These are phyloP conservation scores for Salvelinus sp. DNA, from an alignment of 2,113 vertebrate genomes.

Conservation along the genomic window DNA sequence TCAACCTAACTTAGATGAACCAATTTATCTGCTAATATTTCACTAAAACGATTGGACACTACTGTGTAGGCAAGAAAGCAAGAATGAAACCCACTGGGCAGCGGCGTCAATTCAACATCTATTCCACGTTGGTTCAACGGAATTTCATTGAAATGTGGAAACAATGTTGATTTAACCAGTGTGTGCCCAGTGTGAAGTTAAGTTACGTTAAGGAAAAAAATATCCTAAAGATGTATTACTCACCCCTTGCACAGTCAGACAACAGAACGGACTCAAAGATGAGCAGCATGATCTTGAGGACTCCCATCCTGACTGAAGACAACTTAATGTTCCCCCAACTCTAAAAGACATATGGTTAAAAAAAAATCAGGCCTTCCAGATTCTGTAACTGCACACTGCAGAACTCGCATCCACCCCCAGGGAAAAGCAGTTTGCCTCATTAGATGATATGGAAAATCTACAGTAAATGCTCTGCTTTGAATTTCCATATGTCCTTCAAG, in stretches of 20 bases:
- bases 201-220: too few relatives aligned
- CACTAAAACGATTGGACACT: background rate
- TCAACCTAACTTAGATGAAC: constrained; percentile 36
- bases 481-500: too few relatives aligned
- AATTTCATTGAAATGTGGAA: too few relatives aligned
- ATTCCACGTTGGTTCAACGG: too few relatives aligned
- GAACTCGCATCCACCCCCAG: background rate
- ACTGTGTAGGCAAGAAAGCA: background rate
- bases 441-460: background rate
- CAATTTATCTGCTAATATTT: constrained; percentile 12
- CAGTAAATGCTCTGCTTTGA: background rate
- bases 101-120: too few relatives aligned
- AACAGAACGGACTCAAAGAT: constrained; percentile 74
- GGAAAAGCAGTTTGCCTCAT: background rate
- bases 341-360: constrained; percentile 52
- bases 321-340: constrained; percentile 51
- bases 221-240: constrained; percentile 43
- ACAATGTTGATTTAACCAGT: too few relatives aligned
- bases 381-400: background rate
- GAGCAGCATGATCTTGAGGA: constrained; percentile 75
- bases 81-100: background rate
- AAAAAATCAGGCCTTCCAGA: background rate
- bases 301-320: constrained; percentile 73
- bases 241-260: constrained; percentile 82
- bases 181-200: too few relatives aligned